Percentiles rank a stretch among this genome's conserved stretches.
phyloP scores from a whole-genome alignment of 2,113 vertebrate species.

The Neotoma lepida region DNA sequence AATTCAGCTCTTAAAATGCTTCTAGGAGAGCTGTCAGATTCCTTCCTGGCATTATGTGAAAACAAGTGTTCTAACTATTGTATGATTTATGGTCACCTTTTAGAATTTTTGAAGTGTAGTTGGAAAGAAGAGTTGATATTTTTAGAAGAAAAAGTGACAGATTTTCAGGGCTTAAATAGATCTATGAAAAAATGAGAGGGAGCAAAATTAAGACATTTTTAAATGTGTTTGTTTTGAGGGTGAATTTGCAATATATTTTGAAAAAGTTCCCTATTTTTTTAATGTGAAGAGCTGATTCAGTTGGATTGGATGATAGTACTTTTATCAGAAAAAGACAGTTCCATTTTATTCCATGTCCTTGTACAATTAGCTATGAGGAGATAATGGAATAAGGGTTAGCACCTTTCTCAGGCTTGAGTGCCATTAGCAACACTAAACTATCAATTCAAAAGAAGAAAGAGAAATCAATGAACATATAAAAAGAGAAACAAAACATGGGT shows the following conservation, averaged over 20 bases:
- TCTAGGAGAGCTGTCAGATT: constrained; percentile 48
- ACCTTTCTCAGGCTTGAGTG: constrained; percentile 56
- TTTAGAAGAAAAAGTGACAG: constrained; percentile 53
- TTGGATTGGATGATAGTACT: constrained; percentile 23
- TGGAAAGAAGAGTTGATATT: constrained; percentile 44
- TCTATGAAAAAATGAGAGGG: not conserved
- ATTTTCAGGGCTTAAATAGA: not conserved
- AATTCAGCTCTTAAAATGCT: constrained; percentile 53
- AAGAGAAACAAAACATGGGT: not conserved
- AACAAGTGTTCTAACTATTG: constrained; percentile 47
- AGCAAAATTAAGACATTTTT: constrained; percentile 61
- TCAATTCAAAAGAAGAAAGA: constrained; percentile 48
- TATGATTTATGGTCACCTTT: constrained; percentile 36
- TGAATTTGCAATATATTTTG: constrained; percentile 22
- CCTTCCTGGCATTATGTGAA: constrained; percentile 60
- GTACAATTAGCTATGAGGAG: constrained; percentile 47
- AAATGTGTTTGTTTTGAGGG: not conserved
- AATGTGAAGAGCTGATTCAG: constrained; percentile 21
- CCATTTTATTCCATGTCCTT: constrained; percentile 39
- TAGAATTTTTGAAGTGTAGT: constrained; percentile 47
- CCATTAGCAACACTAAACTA: constrained; percentile 31
- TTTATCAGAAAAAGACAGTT: constrained; percentile 59
- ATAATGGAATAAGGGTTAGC: constrained; percentile 57
- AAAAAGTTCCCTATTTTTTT: not conserved
- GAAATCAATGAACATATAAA: constrained; percentile 41